Conservation (phyloP, 2,797 vertebrate genomes). For the Dromococcyx pavoninus region DNA sequence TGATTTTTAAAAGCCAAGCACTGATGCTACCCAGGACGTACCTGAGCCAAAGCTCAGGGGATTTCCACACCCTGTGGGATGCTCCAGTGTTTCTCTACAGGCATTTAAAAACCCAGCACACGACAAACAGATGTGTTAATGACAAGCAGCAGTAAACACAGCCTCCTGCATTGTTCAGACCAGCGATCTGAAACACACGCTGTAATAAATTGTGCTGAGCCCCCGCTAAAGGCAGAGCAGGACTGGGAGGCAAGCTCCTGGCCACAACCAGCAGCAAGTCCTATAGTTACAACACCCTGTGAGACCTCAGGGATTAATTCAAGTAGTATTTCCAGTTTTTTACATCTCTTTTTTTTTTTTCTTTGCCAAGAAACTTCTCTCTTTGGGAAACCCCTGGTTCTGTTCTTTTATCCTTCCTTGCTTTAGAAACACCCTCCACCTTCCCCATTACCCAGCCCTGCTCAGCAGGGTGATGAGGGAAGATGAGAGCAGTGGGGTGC, state of each 20-base stretch:
- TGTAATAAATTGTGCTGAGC: no score
- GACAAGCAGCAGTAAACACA: fast-evolving
- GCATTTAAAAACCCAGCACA: background rate
- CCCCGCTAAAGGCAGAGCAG: fast-evolving
- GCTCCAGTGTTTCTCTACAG: fast-evolving
- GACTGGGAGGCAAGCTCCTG: background rate
- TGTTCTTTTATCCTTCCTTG: background rate
- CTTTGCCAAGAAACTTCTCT: fast-evolving
- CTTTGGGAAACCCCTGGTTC: background rate
- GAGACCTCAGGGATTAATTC: background rate
- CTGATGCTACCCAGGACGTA: fast-evolving
- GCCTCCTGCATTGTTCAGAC: fast-evolving
- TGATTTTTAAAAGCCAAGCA: background rate
- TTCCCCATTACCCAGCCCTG: no score
- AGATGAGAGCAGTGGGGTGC: background rate
- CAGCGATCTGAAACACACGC: fast-evolving
- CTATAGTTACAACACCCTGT: background rate
- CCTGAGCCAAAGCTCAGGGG: background rate
- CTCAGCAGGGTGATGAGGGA: fast-evolving
- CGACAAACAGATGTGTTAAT: fast-evolving
- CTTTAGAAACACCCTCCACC: background rate
- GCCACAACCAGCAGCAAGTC: background rate
- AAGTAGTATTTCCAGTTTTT: background rate
- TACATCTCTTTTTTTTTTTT: background rate
- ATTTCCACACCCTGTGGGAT: background rate